Evolutionary conservation across 2,113 vertebrate genomes (phyloP), one percentile per base, ranked within the genome.

Genomic region (Aplodontia rufa): DNA sequence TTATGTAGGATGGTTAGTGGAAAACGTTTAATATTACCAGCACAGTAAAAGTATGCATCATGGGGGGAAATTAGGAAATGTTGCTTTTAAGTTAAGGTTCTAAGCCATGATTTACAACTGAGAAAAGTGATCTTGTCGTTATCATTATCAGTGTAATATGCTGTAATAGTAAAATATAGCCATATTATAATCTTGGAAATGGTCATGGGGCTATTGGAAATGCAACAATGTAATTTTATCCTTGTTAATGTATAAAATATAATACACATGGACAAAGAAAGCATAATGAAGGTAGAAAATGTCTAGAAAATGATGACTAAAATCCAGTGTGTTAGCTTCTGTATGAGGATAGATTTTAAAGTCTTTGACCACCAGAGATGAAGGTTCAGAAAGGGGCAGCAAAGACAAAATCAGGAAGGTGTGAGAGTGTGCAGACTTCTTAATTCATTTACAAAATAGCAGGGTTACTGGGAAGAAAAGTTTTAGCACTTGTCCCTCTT

Each of bases 21-120:
- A 74, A 87, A 47, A 83, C 66, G 17, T 68, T 78, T 78, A 80
- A 47, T 80, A 92, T 87, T 95, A 72, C n/a, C 24, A 64, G 40
- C 45, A 32, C 12, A 71, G 35, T 86, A 79, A 88, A 95, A 60
- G 42, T 83, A 42, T 84, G 6, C 12, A 24, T 81, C 6, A n/a
- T 83, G 45, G 47, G 26, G 35, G 24, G 28, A 42, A 80, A 74
- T 75, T 55, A 76, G 40, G 62, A 79, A 89, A 89, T 79, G 22
- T 28, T 84, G 6, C 8, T 83, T 55, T 40, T 69, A 45, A 81
- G 13, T 47, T 45, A 84, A 60, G 68, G 30, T 47, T 92, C 35
- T 51, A 9, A 64, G 80, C 42, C 26, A 81, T 66, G 66, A 80
- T 75, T 74, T 96, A 69, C 47, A 81, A 60, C 26, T 26, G 53